Conservation (phyloP, 2,888 invertebrate species). For the Latrodectus hesperus region DNA sequence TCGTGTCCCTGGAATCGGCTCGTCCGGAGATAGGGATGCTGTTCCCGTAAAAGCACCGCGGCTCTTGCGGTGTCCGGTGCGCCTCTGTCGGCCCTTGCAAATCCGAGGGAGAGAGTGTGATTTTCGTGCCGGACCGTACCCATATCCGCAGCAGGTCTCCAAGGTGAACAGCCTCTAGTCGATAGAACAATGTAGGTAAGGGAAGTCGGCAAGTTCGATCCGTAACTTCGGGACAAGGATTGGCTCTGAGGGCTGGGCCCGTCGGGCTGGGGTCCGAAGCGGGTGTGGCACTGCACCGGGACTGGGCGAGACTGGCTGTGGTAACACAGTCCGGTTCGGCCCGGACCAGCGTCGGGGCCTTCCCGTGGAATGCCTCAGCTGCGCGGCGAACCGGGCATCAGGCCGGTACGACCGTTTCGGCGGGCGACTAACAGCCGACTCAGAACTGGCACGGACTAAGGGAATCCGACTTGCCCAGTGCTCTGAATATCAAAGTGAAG, state of each 20-base stretch:
- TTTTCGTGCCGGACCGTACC: constrained; percentile 70
- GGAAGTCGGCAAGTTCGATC: constrained; percentile 82
- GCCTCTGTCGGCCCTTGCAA: constrained; percentile 72
- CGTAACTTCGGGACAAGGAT: constrained; percentile 81
- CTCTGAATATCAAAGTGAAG: no score
- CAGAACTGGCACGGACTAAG: no score
- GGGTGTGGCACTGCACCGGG: constrained; percentile 73
- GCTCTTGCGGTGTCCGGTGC: constrained; percentile 75
- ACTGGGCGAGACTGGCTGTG: constrained; percentile 72
- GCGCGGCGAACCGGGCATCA: constrained; percentile 66
- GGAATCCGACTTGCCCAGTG: no score
- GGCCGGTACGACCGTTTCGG: no score
- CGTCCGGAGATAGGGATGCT: constrained; percentile 75
- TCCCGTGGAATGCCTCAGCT: constrained; percentile 73
- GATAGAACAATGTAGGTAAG: constrained; percentile 82
- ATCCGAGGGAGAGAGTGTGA: constrained; percentile 58
- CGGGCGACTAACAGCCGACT: no score
- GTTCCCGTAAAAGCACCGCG: constrained; percentile 75
- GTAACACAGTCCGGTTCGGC: constrained; percentile 24
- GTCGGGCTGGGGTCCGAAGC: constrained; percentile 79
- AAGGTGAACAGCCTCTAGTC: constrained; percentile 83
- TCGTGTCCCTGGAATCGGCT: constrained; percentile 76
- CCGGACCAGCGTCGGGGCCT: constrained; percentile 72
- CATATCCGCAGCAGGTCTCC: constrained; percentile 86
- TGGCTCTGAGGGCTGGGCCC: constrained; percentile 83